Conservation (phyloP, 64 coral and sea anemone genomes). For the Porites lutea region DNA sequence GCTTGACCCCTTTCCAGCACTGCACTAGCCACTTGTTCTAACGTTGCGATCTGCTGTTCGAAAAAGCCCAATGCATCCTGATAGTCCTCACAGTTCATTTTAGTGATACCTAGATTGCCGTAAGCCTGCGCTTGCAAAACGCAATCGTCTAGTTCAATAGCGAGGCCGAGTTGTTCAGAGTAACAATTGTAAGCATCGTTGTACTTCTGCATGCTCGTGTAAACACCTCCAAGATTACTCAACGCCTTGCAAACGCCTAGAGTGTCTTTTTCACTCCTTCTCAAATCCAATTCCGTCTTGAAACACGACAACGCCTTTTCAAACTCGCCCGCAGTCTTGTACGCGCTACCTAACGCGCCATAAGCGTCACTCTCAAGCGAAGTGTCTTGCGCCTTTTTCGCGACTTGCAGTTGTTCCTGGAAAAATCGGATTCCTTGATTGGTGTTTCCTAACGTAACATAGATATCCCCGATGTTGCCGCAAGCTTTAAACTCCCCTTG, state of each 20-base stretch:
- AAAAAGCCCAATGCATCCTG: constrained; percentile 85
- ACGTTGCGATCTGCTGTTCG: constrained; percentile 77
- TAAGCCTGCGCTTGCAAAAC: constrained; percentile 67
- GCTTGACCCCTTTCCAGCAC: constrained; percentile 84
- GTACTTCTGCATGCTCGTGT: constrained; percentile 36
- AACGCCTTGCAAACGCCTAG: constrained; percentile 71
- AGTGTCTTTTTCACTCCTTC: constrained; percentile 44
- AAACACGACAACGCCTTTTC: constrained; percentile 77
- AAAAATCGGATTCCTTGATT: constrained; percentile 80
- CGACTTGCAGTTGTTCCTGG: constrained; percentile 84
- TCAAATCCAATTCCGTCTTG: constrained; percentile 65
- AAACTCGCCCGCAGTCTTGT: constrained; percentile 71
- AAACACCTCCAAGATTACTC: constrained; percentile 77
- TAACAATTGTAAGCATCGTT: constrained; percentile 82
- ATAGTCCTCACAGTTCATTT: constrained; percentile 73
- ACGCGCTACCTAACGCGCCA: constrained; percentile 80
- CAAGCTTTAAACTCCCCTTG: constrained; percentile 83
- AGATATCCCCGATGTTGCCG: constrained; percentile 95
- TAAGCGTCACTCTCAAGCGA: constrained; percentile 77
- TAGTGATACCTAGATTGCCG: constrained; percentile 86
- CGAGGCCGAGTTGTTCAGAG: constrained; percentile 77
- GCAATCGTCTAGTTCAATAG: constrained; percentile 78
- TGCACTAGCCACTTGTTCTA: constrained; percentile 68
- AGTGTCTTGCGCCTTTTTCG: constrained; percentile 68
- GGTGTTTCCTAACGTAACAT: constrained; percentile 70